Percentiles rank a stretch among this genome's conserved stretches.
Conservation (phyloP, 2,888 invertebrate species). For the Operophtera brumata region DNA sequence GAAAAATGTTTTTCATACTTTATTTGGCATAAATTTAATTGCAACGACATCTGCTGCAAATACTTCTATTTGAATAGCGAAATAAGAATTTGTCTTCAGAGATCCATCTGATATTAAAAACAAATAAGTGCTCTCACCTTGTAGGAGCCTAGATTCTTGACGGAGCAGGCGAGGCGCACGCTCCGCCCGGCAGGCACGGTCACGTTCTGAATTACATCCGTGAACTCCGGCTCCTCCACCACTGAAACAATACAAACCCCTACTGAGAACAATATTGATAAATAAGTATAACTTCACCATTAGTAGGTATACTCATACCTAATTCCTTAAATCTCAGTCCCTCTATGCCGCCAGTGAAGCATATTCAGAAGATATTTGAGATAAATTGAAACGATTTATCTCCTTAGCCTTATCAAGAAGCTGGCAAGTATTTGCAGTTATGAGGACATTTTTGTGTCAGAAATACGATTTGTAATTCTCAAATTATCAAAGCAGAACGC, state of each 20-base stretch:
- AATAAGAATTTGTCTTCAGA: not conserved
- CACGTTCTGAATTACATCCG: constrained; percentile 93
- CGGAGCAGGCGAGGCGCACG: constrained; percentile 93
- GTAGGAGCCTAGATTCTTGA: constrained; percentile 93
- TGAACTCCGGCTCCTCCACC: constrained; percentile 93
- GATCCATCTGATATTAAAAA: not conserved
- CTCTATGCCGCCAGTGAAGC: constrained; percentile 24
- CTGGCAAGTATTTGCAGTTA: constrained; percentile 64
- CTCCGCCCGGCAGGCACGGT: constrained; percentile 94
- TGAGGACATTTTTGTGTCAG: constrained; percentile 75
- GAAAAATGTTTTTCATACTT: constrained; percentile 6
- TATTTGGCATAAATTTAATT: constrained; percentile 7
- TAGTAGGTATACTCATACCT: not conserved
- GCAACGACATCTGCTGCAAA: not conserved
- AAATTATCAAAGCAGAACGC: constrained; percentile 81
- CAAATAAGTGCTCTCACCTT: constrained; percentile 82
- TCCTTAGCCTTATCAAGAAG: constrained; percentile 53
- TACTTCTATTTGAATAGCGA: not conserved
- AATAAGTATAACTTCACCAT: not conserved
- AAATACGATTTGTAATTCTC: constrained; percentile 79
- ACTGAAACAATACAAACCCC: constrained; percentile 80
- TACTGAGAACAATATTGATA: constrained; percentile 4
- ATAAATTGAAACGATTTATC: constrained; percentile 57
- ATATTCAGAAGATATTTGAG: constrained; percentile 53
- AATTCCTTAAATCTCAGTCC: constrained; percentile 24